Base-by-base conservation (phyloP, 2,113 vertebrate genomes). In the Globicephala melas region DNA sequence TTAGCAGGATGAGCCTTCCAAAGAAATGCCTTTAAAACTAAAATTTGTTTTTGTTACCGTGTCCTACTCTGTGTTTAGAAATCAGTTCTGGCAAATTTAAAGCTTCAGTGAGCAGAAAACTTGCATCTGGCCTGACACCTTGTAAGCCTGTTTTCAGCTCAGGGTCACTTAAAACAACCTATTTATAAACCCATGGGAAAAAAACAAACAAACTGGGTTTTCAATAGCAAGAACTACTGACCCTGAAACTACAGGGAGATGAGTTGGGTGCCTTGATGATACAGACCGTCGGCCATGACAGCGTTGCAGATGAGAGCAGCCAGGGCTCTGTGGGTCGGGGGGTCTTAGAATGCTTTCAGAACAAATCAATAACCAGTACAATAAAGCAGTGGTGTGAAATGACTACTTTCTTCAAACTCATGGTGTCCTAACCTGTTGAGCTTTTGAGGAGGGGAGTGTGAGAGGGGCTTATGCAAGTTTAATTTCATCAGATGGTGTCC, bases 161-260 rank as follows among this genome's bases (percentile, higher is more conserved):
- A 96, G 96, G 97, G 96, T 97, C 97, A 98, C 90, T 95, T 98
- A 97, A 98, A 98, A 97, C 97, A 97, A 91, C 97, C 95, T 98
- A 97, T 97, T 98, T 98, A 98, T 98, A 98, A 98, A 97, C 95
- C 82, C 76, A 20, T 26, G 53, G 95, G 6, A 62, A 41, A 68
- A 81, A 76, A 84, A 92, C 77, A 85, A 80, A 91, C 95, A 94
- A 91, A 95, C 95, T 62, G 63, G 91, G 95, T 92, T 98, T 98
- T 97, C 96, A 89, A 87, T 97, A 96, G 97, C 96, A 80, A 71
- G 84, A 91, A 91, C 96, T 89, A 28, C 81, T 96, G 97, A 97
- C 96, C 98, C 96, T 74, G 96, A 95, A 96, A 65, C 95, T 96
- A 12, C 90, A 86, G 93, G 91, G 92, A 96, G 94, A 93, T 88